Percentiles rank a stretch among this genome's conserved stretches.
phyloP scores from a whole-genome alignment of 1,140 invertebrate genomes.

The Aphaenogaster ashmeadi region DNA sequence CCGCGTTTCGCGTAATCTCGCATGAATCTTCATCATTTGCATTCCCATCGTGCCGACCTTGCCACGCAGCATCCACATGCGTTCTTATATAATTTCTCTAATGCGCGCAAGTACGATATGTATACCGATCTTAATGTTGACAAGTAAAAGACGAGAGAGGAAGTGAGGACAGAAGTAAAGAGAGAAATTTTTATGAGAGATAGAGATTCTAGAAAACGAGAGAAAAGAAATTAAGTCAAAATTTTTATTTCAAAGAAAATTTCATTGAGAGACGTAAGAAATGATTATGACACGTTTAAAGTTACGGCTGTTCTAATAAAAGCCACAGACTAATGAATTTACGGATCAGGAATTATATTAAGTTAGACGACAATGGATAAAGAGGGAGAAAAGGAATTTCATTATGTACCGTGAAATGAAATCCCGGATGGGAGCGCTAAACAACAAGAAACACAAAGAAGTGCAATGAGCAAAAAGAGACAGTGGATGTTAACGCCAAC shows the following conservation, averaged over 20 bases:
- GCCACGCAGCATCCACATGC: not conserved
- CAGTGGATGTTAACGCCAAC: constrained; percentile 37
- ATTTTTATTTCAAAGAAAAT: not conserved
- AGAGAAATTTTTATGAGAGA: not conserved
- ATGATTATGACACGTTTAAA: not conserved
- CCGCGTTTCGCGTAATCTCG: constrained; percentile 74
- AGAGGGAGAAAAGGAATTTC: not conserved
- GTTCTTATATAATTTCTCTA: constrained; percentile 40
- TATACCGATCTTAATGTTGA: constrained; percentile 28
- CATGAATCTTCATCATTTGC: constrained; percentile 77
- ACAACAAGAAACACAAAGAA: constrained; percentile 22
- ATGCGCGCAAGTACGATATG: constrained; percentile 14
- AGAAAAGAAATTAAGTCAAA: not conserved
- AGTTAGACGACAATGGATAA: not conserved
- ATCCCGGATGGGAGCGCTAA: constrained; percentile 21
- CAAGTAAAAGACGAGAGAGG: not conserved
- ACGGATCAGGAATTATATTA: constrained; percentile 16
- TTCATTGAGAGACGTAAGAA: not conserved
- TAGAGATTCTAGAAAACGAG: not conserved
- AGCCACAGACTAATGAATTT: constrained; percentile 20
- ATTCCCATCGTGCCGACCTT: constrained; percentile 54
- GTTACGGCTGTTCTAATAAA: not conserved
- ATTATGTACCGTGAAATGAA: constrained; percentile 33
- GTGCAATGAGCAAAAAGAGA: constrained; percentile 23
- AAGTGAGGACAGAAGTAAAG: not conserved